A percentile compares a stretch with the other conserved stretches of the same genome.
Conservation (phyloP, 92 coral and sea anemone genomes). For the Pocillopora grandis region DNA sequence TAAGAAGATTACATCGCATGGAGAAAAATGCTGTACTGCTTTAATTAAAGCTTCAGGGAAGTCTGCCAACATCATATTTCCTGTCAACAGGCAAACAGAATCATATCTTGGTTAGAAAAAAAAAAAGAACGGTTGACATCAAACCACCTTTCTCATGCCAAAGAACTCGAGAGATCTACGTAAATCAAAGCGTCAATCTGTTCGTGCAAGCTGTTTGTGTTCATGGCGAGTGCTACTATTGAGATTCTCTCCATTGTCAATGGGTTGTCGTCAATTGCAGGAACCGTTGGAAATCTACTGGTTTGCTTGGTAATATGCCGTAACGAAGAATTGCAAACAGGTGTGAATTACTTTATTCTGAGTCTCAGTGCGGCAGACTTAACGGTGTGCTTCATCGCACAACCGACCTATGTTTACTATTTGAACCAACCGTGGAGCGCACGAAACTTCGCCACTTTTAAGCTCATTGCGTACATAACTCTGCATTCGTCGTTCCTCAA, state of each 20-base stretch:
- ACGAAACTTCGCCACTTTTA: conserved; percentile 37
- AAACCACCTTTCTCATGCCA: too few relatives aligned
- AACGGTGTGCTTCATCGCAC: conserved; percentile 56
- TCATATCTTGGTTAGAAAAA: not conserved
- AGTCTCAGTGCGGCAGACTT: conserved; percentile 66
- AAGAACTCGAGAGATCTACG: too few relatives aligned
- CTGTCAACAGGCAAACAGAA: not conserved
- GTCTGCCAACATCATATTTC: conserved; percentile 2
- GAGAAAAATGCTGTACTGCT: not conserved
- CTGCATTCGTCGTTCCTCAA: conserved; percentile 67
- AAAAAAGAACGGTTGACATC: not conserved
- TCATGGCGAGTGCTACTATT: not conserved
- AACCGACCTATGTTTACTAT: conserved; percentile 59
- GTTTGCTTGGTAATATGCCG: conserved; percentile 60
- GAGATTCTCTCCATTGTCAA: conserved; percentile 44
- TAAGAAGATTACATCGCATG: not conserved
- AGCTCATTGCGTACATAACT: conserved; percentile 59
- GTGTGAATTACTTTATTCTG: conserved; percentile 59
- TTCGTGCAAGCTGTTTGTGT: not conserved
- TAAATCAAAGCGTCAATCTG: not conserved
- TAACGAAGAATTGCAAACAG: conserved; percentile 54
- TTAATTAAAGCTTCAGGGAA: not conserved
- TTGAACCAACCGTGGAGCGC: conserved; percentile 43
- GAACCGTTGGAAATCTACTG: conserved; percentile 56
- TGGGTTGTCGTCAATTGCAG: conserved; percentile 41